Evolutionary conservation across 1,140 invertebrate species (phyloP).

Genomic region (Orchesella cincta): DNA sequence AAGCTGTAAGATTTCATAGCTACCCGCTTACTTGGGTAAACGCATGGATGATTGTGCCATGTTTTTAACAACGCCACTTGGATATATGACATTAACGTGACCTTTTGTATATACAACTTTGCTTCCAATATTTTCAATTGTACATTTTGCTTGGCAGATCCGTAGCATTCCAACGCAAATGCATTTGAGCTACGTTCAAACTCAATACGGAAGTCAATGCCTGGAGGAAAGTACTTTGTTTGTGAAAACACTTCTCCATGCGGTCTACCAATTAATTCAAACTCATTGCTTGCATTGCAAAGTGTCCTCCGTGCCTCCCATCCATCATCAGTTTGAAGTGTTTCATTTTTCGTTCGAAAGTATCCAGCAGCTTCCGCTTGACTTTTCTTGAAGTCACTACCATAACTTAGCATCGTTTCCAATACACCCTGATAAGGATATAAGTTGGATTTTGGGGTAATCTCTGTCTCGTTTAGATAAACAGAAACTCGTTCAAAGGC

Average conservation of each 20-base stretch:
- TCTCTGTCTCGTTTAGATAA: constrained; percentile 57
- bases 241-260: constrained; percentile 43
- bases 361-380: constrained; percentile 54
- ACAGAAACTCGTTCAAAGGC: constrained; percentile 57
- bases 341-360: constrained; percentile 38
- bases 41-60: constrained; percentile 14
- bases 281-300: constrained; percentile 43
- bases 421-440: constrained; percentile 59
- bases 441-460: constrained; percentile 56
- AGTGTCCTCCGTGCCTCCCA: constrained; percentile 50
- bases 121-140: constrained; percentile 41
- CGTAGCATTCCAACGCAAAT: constrained; percentile 30
- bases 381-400: constrained; percentile 54
- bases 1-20: constrained; percentile 46
- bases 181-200: constrained; percentile 11
- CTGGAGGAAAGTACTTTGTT: constrained; percentile 41
- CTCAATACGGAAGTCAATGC: constrained; percentile 40
- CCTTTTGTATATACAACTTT: constrained; percentile 39
- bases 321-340: constrained; percentile 50
- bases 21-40: constrained; percentile 38
- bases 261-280: constrained; percentile 51
- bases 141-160: not conserved
- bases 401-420: constrained; percentile 57
- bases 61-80: constrained; percentile 34
- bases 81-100: constrained; percentile 18